These are phyloP conservation scores for Dorcus hopei DNA, from an alignment of 2,888 invertebrate species.

Conservation along the genomic window DNA sequence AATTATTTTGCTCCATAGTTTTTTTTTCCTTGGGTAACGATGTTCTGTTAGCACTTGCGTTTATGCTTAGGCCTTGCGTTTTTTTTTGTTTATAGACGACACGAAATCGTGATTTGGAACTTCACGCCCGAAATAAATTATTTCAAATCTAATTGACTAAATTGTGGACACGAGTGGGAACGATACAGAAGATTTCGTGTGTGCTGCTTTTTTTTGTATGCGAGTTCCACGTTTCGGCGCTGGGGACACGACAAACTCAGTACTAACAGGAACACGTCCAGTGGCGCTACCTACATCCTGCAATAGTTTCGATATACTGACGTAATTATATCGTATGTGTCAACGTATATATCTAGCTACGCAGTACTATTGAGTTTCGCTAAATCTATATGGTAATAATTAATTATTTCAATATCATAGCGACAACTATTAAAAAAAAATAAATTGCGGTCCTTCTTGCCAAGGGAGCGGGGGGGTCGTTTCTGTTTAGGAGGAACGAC, in stretches of 20 bases:
- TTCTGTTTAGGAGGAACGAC: slow-evolving; percentile 31
- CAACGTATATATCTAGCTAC: slow-evolving; percentile 40
- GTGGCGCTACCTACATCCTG: slow-evolving; percentile 39
- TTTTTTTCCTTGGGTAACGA: slow-evolving; percentile 19
- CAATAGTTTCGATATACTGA: slow-evolving; percentile 44
- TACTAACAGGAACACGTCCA: slow-evolving; percentile 37
- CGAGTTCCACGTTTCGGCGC: not conserved
- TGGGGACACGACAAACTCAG: not conserved
- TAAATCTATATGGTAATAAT: slow-evolving; percentile 34
- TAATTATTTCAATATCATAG: slow-evolving; percentile 30
- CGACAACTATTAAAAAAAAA: slow-evolving; percentile 21
- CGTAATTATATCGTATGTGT: slow-evolving; percentile 37
- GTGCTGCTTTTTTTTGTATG: no score
- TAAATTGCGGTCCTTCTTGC: not conserved
- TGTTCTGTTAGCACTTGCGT: slow-evolving; percentile 33
- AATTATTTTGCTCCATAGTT: slow-evolving; percentile 46
- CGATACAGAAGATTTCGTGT: no score
- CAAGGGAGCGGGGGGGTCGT: not conserved
- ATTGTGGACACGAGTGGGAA: not conserved
- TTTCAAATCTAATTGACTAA: slow-evolving; percentile 1
- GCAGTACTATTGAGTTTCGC: slow-evolving; percentile 39
- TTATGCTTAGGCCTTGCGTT: slow-evolving; percentile 12
- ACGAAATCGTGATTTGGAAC: not conserved
- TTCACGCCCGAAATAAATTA: not conserved
- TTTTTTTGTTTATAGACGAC: not conserved